Conservation (phyloP, 2,888 invertebrate genomes). For the Caenorhabditis sp. region DNA sequence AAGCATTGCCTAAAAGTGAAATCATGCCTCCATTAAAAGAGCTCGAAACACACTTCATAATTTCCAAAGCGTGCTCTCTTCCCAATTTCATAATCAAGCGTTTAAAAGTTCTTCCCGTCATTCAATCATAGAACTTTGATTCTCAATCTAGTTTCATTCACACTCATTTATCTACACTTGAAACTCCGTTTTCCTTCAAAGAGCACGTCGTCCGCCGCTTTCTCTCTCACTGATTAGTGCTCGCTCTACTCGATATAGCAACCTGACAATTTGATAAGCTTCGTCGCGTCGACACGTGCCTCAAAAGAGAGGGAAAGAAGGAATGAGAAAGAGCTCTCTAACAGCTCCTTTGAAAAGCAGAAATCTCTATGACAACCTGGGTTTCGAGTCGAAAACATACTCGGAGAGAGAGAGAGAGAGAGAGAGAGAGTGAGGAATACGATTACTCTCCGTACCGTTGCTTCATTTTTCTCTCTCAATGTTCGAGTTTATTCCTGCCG, state of each 20-base stretch:
- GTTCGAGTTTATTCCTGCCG: constrained; percentile 13
- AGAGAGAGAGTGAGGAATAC: constrained; percentile 11
- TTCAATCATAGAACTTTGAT: neutral
- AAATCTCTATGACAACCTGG: constrained; percentile 55
- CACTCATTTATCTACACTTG: neutral
- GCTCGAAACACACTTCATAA: neutral
- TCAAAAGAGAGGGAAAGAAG: neutral
- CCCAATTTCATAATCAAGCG: neutral
- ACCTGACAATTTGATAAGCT: constrained; percentile 56
- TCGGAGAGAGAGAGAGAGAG: neutral
- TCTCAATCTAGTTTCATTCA: constrained; percentile 24
- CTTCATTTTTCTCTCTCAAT: constrained; percentile 2
- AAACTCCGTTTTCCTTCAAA: constrained; percentile 3
- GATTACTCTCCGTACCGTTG: constrained; percentile 3
- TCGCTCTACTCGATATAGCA: constrained; percentile 25
- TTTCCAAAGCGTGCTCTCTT: constrained; percentile 4
- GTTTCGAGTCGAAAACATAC: constrained; percentile 4
- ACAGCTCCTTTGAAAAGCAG: constrained; percentile 14
- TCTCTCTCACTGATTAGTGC: constrained; percentile 25
- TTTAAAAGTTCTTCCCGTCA: no score
- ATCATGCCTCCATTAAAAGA: no score
- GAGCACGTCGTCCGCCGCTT: constrained; percentile 30
- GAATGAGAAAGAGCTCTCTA: constrained; percentile 3
- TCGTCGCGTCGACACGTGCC: constrained; percentile 29
- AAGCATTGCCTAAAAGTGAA: no score